Evolutionary conservation across 1,140 invertebrate species (phyloP).

Genomic region (Anagrus nilaparvatae): DNA sequence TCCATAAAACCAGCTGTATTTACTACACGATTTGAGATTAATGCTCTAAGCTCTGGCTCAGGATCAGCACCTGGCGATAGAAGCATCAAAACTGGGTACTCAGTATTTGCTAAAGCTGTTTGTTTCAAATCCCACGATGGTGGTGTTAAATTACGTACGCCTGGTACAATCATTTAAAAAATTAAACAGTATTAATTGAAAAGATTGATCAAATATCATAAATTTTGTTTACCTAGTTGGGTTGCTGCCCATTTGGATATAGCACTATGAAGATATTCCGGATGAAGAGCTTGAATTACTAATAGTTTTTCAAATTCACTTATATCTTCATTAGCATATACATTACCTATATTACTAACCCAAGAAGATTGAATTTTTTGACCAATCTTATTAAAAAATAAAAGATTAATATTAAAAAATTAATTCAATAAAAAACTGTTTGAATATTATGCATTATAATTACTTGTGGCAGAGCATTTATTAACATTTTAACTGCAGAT

Average conservation of each 20-base stretch:
- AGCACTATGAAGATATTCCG: slow-evolving; percentile 66
- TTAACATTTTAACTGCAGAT: slow-evolving; percentile 24
- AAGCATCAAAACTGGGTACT: slow-evolving; percentile 57
- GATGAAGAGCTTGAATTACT: slow-evolving; percentile 67
- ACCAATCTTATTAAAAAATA: slow-evolving; percentile 21
- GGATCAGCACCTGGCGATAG: slow-evolving; percentile 67
- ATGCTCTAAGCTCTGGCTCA: slow-evolving; percentile 56
- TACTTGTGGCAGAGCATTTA: slow-evolving; percentile 26
- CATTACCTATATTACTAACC: slow-evolving; percentile 31
- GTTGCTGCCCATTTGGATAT: slow-evolving; percentile 61
- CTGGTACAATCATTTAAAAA: slow-evolving; percentile 14
- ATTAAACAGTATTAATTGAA: not conserved
- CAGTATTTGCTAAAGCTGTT: slow-evolving; percentile 35
- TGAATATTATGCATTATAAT: not conserved
- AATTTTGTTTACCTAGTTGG: slow-evolving; percentile 45
- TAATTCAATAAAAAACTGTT: not conserved
- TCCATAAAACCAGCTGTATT: slow-evolving; percentile 35
- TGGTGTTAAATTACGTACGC: slow-evolving; percentile 30
- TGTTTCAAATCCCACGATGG: slow-evolving; percentile 31
- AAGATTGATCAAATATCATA: not conserved
- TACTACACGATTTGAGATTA: slow-evolving; percentile 40
- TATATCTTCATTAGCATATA: slow-evolving; percentile 45
- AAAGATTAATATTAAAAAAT: not conserved
- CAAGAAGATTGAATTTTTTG: slow-evolving; percentile 35
- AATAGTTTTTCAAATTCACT: slow-evolving; percentile 78